These are phyloP conservation scores for Neodon shergylaensis DNA, from an alignment of 2,113 vertebrate species.

Conservation along the genomic window DNA sequence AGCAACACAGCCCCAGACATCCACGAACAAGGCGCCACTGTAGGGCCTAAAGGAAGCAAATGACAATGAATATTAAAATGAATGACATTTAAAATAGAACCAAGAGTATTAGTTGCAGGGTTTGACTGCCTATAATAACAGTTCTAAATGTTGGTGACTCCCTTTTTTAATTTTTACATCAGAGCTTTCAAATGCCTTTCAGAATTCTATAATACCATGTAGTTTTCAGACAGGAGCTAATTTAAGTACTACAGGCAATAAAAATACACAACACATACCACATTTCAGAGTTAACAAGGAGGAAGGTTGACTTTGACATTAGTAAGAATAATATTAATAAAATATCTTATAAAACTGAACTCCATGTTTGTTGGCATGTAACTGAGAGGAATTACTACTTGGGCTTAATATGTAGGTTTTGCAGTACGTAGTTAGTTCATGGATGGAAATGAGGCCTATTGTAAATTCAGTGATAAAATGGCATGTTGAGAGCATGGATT, in stretches of 20 bases:
- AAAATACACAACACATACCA: not conserved
- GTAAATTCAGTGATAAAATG: not conserved
- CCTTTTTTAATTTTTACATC: not conserved
- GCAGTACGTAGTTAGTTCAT: not conserved
- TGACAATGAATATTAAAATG: not conserved
- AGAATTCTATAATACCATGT: not conserved
- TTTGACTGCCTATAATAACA: not conserved
- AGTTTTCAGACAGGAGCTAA: not conserved
- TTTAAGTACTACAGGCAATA: not conserved
- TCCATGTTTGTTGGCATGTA: not conserved
- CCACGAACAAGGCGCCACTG: not conserved
- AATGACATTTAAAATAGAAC: not conserved
- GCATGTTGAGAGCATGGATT: not conserved
- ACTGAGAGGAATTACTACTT: slow-evolving; percentile 14
- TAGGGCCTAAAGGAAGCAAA: not conserved
- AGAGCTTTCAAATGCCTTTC: not conserved
- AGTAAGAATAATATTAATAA: not conserved
- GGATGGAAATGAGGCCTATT: not conserved
- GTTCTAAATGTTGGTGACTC: not conserved
- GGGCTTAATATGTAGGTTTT: not conserved
- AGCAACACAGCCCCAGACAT: not conserved
- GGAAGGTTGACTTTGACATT: not conserved
- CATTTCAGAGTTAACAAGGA: not conserved
- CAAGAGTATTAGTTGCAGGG: not conserved
- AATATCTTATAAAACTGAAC: slow-evolving; percentile 2